Conservation (phyloP, 2,888 invertebrate genomes). For the Yponomeuta evonymella region DNA sequence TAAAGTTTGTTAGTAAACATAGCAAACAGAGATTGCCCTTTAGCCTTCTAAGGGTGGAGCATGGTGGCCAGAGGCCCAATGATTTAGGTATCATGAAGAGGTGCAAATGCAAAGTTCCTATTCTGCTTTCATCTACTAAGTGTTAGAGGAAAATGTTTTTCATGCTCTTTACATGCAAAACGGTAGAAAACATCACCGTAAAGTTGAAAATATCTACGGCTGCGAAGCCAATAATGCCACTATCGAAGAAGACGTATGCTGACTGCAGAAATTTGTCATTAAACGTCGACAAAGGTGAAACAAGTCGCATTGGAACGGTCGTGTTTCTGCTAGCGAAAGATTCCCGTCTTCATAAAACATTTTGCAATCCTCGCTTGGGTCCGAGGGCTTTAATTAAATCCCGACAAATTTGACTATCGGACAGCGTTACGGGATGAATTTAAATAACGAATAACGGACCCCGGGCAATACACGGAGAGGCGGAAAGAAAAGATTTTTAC, state of each 20-base stretch:
- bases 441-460: slow-evolving; percentile 25
- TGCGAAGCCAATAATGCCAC: neutral
- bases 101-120: neutral
- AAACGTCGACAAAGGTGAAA: slow-evolving; percentile 17
- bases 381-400: slow-evolving; percentile 32
- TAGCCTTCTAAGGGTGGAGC: no score
- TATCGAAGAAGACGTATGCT: neutral
- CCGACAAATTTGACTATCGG: slow-evolving; percentile 28
- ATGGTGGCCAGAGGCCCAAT: no score
- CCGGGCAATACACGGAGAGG: neutral
- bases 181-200: no score
- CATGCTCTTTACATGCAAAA: no score
- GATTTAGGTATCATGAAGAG: neutral
- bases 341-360: slow-evolving; percentile 24
- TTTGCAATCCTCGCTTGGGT: slow-evolving; percentile 22
- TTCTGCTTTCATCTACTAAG: no score
- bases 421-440: slow-evolving; percentile 27
- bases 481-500: neutral
- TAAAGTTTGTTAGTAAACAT: neutral
- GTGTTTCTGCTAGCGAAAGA: slow-evolving; percentile 20
- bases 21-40: no score
- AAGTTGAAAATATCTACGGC: neutral
- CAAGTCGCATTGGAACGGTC: neutral
- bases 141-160: no score
- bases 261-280: slow-evolving; percentile 6